Conservation (phyloP, 1,140 invertebrate genomes). For the Musca domestica region DNA sequence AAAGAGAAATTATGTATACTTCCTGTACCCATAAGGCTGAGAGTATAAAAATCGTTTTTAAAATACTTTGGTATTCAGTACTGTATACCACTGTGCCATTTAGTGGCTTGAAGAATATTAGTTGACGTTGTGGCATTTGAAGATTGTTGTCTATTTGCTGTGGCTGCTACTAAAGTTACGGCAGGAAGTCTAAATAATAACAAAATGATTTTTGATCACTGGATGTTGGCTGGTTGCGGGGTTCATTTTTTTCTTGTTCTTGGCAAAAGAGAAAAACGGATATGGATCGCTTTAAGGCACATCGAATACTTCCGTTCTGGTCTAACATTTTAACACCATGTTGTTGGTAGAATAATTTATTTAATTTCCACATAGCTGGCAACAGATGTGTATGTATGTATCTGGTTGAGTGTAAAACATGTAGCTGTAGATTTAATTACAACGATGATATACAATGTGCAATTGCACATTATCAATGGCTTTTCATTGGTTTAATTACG, state of each 20-base stretch:
- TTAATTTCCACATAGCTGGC: background rate
- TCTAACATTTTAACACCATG: background rate
- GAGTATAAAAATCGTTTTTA: too few species aligned
- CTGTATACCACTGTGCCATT: too few species aligned
- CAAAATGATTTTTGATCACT: constrained; percentile 14
- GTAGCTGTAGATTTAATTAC: background rate
- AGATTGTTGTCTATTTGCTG: too few species aligned
- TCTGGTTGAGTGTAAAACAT: too few species aligned
- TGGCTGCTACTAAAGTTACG: constrained; percentile 1
- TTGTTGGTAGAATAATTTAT: background rate
- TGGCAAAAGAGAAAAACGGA: constrained; percentile 4
- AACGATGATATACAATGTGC: too few species aligned
- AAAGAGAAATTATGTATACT: too few species aligned
- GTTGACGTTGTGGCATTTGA: too few species aligned
- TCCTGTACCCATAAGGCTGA: too few species aligned
- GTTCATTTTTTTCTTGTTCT: background rate
- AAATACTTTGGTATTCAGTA: too few species aligned
- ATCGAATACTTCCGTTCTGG: constrained; percentile 14
- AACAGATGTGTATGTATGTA: background rate
- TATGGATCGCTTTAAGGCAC: constrained; percentile 5
- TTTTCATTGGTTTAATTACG: too few species aligned
- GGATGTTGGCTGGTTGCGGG: background rate
- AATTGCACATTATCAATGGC: too few species aligned
- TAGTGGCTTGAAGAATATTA: too few species aligned
- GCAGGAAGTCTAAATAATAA: constrained; percentile 17